Evolutionary conservation across 2,888 invertebrate species (phyloP).

Genomic region (Uloborus plumipes): DNA sequence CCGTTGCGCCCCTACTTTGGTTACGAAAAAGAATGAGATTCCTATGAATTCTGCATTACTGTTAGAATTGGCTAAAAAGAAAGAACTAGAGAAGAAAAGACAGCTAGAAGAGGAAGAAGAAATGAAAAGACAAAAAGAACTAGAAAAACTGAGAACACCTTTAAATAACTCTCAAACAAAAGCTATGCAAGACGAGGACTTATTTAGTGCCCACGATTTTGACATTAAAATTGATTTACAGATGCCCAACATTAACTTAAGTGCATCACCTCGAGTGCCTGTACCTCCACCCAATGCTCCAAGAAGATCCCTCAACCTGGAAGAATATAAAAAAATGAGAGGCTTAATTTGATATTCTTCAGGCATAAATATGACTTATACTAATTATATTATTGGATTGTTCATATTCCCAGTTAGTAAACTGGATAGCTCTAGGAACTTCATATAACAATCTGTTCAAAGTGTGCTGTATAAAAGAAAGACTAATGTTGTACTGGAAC

Average conservation of each 20-base stretch:
- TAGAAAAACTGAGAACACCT: constrained; percentile 33
- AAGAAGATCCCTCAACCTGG: constrained; percentile 86
- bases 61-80: constrained; percentile 64
- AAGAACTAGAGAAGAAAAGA: constrained; percentile 67
- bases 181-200: constrained; percentile 71
- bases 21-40: constrained; percentile 69
- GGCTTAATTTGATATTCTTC: constrained; percentile 80
- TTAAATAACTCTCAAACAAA: neutral
- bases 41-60: constrained; percentile 64
- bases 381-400: neutral
- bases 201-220: constrained; percentile 87
- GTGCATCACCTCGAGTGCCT: constrained; percentile 81
- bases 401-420: neutral
- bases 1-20: constrained; percentile 74
- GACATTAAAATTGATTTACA: constrained; percentile 95
- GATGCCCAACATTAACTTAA: constrained; percentile 75
- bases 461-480: no score
- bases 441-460: no score
- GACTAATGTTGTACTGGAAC: no score
- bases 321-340: constrained; percentile 93
- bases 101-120: constrained; percentile 68
- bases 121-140: constrained; percentile 51
- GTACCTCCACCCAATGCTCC: constrained; percentile 85
- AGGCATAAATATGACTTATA: neutral
- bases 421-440: neutral